Base-by-base conservation (phyloP, 1,140 invertebrate genomes). In the Vanessa atalanta region DNA sequence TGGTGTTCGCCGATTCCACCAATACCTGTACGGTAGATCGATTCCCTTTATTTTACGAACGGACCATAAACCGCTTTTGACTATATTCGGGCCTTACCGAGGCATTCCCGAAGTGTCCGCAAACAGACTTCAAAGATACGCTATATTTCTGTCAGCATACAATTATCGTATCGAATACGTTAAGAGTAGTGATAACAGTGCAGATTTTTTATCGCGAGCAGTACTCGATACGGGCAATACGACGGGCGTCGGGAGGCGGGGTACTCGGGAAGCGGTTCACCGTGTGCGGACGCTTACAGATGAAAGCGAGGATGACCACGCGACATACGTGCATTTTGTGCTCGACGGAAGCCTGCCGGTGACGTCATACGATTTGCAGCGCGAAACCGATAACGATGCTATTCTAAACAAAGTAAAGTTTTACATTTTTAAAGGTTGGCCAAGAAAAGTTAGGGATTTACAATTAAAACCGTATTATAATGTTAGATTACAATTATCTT, bases 61-160 rank as follows among this genome's bases (percentile, higher is more conserved):
- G 5, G 79, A 80, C 37, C 79, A 76, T 15, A 74, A 73, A 50
- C 80, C 78, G 0, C 23, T 81, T 4, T 26, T 76, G 47, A 31
- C 64, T 12, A 79, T 79, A 48, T 80, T 80, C 66, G 76, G 76
- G 20, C 71, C 72, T 0, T 50, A 72, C 15, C 53, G 48, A 15
- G 79, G 79, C 7, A 79, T 81, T 47, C 75, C 79, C 16, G 77
- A 81, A 55, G 65, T 78, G 2, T 72, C 79, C 0, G 79, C 79
- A 8, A 77, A 80, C 31, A 68, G 75, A 26, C n/a, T 80, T 1
- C 79, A 80, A 65, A 47, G 79, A 0, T 79, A 79, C n/a, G 78
- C 78, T 9, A 73, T 79, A 2, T 76, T 79, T 51, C 48, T 79
- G 20, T 48, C 61, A 4, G 73, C 57, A 1, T 79, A 79, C 53